phyloP scores from a whole-genome alignment of 2,113 vertebrate species.

The Raja brachyura region DNA sequence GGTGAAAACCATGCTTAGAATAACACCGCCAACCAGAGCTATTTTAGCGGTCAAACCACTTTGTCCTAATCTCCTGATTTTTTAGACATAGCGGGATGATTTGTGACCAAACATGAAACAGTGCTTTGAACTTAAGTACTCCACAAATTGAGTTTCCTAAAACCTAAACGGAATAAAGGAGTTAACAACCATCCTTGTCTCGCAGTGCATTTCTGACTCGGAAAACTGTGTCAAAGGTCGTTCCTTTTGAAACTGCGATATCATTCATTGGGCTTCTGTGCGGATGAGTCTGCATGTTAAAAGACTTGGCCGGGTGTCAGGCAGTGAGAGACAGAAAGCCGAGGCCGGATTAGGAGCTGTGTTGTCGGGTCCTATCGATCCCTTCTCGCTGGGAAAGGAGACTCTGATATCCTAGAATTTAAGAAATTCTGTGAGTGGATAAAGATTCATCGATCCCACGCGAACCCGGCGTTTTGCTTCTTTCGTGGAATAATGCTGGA shows the following conservation, averaged over 20 bases:
- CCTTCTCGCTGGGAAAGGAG: neutral
- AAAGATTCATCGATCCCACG: neutral
- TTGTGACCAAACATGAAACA: neutral
- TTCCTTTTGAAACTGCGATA: neutral
- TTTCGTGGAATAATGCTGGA: neutral
- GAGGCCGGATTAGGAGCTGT: neutral
- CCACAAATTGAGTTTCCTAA: neutral
- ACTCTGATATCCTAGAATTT: slow-evolving; percentile 6
- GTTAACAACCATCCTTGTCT: neutral
- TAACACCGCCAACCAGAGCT: neutral
- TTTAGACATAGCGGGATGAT: neutral
- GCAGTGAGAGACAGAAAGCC: neutral
- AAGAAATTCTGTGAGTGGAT: neutral
- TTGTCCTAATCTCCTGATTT: slow-evolving; percentile 5
- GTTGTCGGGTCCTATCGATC: neutral
- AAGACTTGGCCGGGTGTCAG: neutral
- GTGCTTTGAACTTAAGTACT: neutral
- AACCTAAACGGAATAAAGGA: neutral
- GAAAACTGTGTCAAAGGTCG: neutral
- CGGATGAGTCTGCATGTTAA: neutral
- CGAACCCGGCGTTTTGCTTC: neutral
- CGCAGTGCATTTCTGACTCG: neutral
- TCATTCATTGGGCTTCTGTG: neutral
- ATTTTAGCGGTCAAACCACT: neutral
- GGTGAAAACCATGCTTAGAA: neutral